These are phyloP conservation scores for Cantharis lateralis DNA, from an alignment of 2,888 invertebrate genomes.

Conservation along the genomic window DNA sequence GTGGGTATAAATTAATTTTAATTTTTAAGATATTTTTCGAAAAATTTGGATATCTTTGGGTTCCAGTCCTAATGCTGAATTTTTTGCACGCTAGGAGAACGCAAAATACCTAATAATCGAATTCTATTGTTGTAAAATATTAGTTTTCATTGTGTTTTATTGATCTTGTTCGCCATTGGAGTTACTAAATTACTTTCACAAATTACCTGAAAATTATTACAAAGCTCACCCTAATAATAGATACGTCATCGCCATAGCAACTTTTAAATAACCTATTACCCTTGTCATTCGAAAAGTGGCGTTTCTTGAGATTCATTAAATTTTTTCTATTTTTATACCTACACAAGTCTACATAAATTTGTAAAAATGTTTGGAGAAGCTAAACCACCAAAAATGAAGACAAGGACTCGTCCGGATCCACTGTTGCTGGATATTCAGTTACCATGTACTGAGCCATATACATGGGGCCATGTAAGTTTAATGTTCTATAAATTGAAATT, in stretches of 20 bases:
- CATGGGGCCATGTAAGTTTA: constrained; percentile 43
- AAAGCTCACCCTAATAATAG: background rate
- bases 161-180: background rate
- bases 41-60: too few species aligned
- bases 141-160: background rate
- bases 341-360: background rate
- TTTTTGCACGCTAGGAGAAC: too few species aligned
- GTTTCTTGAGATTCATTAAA: constrained; percentile 6
- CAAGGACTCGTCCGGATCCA: constrained; percentile 19
- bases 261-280: background rate
- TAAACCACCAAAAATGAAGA: constrained; percentile 12
- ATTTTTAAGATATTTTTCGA: too few species aligned
- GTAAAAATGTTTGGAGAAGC: constrained; percentile 40
- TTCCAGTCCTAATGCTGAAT: too few species aligned
- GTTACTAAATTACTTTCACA: background rate
- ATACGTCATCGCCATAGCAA: background rate
- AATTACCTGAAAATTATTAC: background rate
- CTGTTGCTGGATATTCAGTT: constrained; percentile 36
- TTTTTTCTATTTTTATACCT: background rate
- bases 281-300: background rate
- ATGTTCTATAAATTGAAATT: background rate
- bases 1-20: too few species aligned
- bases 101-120: too few species aligned
- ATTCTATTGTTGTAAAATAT: background rate
- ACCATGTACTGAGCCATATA: constrained; percentile 36